Percentiles rank a stretch among this genome's conserved stretches.
Evolutionary conservation across 2,888 invertebrate genomes (phyloP).

Genomic region (Odontocerum albicorne): DNA sequence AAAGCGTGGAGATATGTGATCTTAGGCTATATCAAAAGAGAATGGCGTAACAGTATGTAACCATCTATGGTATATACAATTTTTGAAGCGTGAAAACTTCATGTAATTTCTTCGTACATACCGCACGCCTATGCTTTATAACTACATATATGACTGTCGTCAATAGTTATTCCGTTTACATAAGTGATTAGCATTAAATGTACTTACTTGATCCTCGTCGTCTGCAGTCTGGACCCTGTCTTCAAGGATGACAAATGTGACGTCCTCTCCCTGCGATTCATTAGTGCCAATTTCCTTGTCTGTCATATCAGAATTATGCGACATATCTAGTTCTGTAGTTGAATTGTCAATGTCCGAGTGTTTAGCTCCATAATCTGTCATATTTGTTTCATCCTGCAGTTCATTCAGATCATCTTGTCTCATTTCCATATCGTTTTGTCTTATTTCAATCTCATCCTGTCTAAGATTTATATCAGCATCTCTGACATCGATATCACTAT

Average conservation of each 20-base stretch:
- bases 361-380: slow-evolving; percentile 22
- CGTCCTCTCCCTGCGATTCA: slow-evolving; percentile 46
- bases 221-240: slow-evolving; percentile 44
- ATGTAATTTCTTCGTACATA: no score
- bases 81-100: no score
- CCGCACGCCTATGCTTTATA: no score
- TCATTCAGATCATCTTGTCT: slow-evolving; percentile 21
- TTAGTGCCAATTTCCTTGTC: slow-evolving; percentile 41
- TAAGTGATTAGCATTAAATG: no score
- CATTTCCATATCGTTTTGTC: slow-evolving; percentile 10
- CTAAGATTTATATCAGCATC: slow-evolving; percentile 13
- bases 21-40: no score
- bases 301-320: slow-evolving; percentile 24
- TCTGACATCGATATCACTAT: slow-evolving; percentile 14
- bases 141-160: no score
- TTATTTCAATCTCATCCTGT: slow-evolving; percentile 11
- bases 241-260: slow-evolving; percentile 51
- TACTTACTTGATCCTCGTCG: slow-evolving; percentile 46
- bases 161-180: no score
- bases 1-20: no score
- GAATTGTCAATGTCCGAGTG: slow-evolving; percentile 31
- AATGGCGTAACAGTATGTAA: no score
- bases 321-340: slow-evolving; percentile 27
- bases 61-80: no score
- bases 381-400: slow-evolving; percentile 21